Percentiles rank a stretch among this genome's conserved stretches.
Conservation (phyloP, 2,797 vertebrate genomes). For the Mus caroli region DNA sequence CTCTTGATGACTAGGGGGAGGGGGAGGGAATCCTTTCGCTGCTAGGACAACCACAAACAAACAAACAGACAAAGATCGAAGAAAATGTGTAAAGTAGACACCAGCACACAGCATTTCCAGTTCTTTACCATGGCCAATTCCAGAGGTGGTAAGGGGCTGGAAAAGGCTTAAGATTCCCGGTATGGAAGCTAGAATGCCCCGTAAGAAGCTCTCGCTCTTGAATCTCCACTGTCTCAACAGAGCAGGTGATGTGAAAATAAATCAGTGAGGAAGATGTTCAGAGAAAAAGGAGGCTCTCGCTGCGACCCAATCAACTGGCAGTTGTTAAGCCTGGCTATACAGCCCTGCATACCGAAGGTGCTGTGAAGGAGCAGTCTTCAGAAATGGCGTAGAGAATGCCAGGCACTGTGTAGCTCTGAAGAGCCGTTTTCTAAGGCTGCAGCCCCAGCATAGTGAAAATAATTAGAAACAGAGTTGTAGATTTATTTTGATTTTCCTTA, state of each 20-base stretch:
- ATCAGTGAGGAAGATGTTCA: neutral
- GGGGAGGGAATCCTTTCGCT: slow-evolving; percentile 38
- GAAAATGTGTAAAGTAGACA: slow-evolving; percentile 49
- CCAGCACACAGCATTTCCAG: neutral
- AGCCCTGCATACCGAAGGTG: neutral
- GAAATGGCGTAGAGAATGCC: neutral
- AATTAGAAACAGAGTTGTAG: slow-evolving; percentile 75
- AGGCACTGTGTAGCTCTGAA: slow-evolving; percentile 32
- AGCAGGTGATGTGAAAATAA: neutral
- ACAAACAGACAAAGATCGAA: slow-evolving; percentile 36
- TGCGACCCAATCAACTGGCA: neutral
- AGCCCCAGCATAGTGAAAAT: slow-evolving; percentile 62
- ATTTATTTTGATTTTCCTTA: slow-evolving; percentile 66
- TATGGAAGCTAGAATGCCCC: neutral
- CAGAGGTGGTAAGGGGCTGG: neutral
- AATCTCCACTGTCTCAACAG: neutral
- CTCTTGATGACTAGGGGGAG: slow-evolving; percentile 66
- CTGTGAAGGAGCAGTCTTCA: neutral
- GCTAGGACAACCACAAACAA: slow-evolving; percentile 6
- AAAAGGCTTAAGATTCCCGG: rapidly evolving
- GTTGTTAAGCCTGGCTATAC: neutral
- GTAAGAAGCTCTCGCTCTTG: neutral
- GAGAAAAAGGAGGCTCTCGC: neutral
- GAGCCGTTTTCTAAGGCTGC: slow-evolving; percentile 52
- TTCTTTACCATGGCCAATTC: neutral